These are phyloP conservation scores for Scolopax mira DNA, from an alignment of 2,113 vertebrate genomes.

Conservation along the genomic window DNA sequence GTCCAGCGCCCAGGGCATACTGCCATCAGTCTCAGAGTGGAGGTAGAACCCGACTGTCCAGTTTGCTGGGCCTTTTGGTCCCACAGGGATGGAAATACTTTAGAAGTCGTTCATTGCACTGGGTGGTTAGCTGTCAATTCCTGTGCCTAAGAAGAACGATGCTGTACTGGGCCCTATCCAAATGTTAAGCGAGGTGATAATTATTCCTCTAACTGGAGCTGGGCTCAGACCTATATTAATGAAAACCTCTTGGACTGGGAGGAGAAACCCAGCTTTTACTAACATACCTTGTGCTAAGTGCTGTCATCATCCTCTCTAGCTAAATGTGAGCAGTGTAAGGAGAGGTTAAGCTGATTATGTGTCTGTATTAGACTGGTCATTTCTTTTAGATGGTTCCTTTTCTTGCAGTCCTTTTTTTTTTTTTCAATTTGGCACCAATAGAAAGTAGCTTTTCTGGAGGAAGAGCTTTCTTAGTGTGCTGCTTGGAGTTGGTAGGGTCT, in stretches of 20 bases:
- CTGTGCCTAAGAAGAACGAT: background rate
- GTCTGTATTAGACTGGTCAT: background rate
- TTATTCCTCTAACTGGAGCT: background rate
- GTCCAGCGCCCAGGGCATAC: constrained; percentile 39
- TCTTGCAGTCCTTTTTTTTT: background rate
- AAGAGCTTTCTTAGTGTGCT: background rate
- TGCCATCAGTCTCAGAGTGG: constrained; percentile 40
- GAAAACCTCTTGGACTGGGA: background rate
- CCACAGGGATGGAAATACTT: background rate
- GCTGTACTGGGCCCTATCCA: background rate
- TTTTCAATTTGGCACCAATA: background rate
- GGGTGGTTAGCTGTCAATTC: constrained; percentile 31
- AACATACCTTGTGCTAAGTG: background rate
- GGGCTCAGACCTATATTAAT: background rate
- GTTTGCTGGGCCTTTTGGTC: constrained; percentile 6
- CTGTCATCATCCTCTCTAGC: background rate
- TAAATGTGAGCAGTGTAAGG: background rate
- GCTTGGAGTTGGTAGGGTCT: constrained; percentile 33
- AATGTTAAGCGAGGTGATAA: background rate
- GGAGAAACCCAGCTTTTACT: background rate
- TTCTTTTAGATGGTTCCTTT: background rate
- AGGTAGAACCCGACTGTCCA: constrained; percentile 23
- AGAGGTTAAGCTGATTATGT: background rate
- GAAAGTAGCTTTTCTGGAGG: constrained; percentile 49
- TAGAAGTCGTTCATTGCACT: constrained; percentile 7